Evolutionary conservation across 2,113 vertebrate species (phyloP).

Genomic region (Daboia siamensis): DNA sequence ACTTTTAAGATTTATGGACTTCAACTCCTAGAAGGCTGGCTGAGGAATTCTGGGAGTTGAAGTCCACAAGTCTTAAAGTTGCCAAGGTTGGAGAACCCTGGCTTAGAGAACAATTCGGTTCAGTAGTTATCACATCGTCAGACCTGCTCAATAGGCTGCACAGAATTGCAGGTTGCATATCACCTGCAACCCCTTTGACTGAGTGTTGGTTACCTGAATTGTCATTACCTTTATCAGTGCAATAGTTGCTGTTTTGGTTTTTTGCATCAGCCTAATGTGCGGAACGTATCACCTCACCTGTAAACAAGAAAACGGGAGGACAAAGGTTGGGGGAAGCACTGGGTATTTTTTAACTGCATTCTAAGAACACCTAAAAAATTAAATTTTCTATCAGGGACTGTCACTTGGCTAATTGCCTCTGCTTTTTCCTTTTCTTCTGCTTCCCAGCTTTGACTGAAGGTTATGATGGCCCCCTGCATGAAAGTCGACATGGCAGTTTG

Average conservation of each 20-base stretch:
- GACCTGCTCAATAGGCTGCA: background rate
- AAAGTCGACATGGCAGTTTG: conserved; percentile 72
- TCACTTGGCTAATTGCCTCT: conserved; percentile 17
- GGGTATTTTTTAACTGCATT: background rate
- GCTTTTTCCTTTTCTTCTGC: conserved; percentile 23
- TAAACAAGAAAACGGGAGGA: background rate
- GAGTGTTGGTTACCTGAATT: background rate
- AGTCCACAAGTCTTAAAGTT: too few relatives aligned
- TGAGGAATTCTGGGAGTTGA: too few relatives aligned
- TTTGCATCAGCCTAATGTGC: background rate
- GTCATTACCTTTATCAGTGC: background rate
- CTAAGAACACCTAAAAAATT: background rate
- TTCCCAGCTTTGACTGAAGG: conserved; percentile 82
- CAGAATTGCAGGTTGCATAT: background rate
- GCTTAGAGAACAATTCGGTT: background rate
- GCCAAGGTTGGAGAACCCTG: background rate
- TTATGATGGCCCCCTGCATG: conserved; percentile 73
- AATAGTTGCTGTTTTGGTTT: background rate
- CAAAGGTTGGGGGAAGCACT: background rate
- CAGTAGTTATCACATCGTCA: background rate
- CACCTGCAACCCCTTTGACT: background rate
- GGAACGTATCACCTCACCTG: background rate
- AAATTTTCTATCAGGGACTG: conserved; percentile 22
- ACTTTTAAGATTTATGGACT: too few relatives aligned
- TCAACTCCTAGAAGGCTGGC: too few relatives aligned